Percentiles rank a stretch among this genome's conserved stretches.
These are phyloP conservation scores for Crambe crambe DNA, from an alignment of 37 sponge, comb jelly and placozoan species.

Conservation along the genomic window DNA sequence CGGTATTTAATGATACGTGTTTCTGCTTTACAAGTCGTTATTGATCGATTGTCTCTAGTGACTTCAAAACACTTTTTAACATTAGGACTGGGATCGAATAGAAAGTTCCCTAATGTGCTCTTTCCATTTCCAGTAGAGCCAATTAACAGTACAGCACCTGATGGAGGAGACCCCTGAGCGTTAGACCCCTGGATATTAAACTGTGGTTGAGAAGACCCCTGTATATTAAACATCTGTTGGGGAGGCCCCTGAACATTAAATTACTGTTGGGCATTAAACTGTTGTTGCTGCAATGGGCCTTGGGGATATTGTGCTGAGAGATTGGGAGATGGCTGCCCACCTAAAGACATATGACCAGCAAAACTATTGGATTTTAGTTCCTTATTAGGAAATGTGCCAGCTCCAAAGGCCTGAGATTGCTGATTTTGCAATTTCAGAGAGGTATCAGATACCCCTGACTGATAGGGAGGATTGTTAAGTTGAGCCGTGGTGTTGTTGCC, in stretches of 20 bases:
- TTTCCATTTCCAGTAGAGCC: too few species aligned
- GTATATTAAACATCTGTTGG: not conserved
- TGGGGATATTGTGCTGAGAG: not conserved
- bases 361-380: too few species aligned
- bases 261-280: not conserved
- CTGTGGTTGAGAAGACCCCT: not conserved
- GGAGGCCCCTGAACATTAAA: not conserved
- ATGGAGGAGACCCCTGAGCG: not conserved
- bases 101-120: too few species aligned
- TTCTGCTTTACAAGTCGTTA: too few species aligned
- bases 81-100: too few species aligned
- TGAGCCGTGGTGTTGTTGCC: not conserved
- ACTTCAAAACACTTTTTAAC: too few species aligned
- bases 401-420: not conserved
- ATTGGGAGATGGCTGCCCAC: not conserved
- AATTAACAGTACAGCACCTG: too few species aligned
- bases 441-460: not conserved
- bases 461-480: not conserved
- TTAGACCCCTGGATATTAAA: not conserved
- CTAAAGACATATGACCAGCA: not conserved
- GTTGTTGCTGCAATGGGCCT: not conserved
- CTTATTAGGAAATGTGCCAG: too few species aligned
- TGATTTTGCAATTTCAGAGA: not conserved
- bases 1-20: too few species aligned
- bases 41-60: too few species aligned